Percentiles rank a stretch among this genome's conserved stretches.
phyloP scores from a whole-genome alignment of 37 sponge, comb jelly and placozoan species.

The Corticium candelabrum region DNA sequence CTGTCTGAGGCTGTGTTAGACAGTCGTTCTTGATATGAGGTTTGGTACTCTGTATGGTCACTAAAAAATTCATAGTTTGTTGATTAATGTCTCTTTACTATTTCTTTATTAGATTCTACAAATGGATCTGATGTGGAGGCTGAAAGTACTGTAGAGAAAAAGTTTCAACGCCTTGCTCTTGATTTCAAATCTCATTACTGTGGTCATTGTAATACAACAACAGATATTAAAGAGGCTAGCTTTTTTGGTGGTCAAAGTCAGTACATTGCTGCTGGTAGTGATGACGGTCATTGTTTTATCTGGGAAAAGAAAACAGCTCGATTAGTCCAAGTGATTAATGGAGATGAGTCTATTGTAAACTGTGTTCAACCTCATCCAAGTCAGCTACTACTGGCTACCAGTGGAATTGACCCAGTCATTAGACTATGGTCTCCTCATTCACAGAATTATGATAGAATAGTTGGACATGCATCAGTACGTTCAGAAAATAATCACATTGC shows the following conservation, averaged over 20 bases:
- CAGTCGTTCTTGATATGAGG: no score
- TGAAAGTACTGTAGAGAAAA: no score
- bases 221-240: slow-evolving; percentile 96
- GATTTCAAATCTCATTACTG: slow-evolving; percentile 66
- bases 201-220: slow-evolving; percentile 86
- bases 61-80: no score
- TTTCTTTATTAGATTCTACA: no score
- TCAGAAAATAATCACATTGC: not conserved
- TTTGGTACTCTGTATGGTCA: no score
- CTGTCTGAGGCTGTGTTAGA: no score
- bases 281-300: slow-evolving; percentile 82
- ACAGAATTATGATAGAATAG: not conserved
- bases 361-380: slow-evolving; percentile 83
- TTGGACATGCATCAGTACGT: not conserved
- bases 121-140: no score
- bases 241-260: slow-evolving; percentile 74
- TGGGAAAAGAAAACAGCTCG: slow-evolving; percentile 74
- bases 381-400: slow-evolving; percentile 49
- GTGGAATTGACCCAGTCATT: slow-evolving; percentile 77
- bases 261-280: slow-evolving; percentile 88
- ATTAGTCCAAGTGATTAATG: slow-evolving; percentile 50
- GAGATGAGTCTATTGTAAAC: slow-evolving; percentile 74
- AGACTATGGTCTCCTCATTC: slow-evolving; percentile 57
- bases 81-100: no score
- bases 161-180: not conserved